phyloP scores from a whole-genome alignment of 2,113 vertebrate species.

The Gobiocypris rarus region DNA sequence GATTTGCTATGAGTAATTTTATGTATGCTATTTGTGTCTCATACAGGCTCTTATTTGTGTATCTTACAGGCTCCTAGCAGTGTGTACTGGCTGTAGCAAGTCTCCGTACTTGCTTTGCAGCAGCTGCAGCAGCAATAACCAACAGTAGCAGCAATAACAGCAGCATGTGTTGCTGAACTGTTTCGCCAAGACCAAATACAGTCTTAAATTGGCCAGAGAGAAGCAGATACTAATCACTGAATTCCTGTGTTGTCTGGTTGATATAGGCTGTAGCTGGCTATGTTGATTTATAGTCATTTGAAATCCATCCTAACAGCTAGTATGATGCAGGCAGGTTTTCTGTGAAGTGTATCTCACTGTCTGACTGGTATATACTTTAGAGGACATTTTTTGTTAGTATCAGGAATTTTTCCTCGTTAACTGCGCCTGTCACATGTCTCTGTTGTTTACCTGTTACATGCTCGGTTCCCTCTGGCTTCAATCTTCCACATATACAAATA shows the following conservation, averaged over 20 bases:
- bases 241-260: neutral
- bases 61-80: neutral
- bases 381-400: neutral
- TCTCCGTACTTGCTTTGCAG: neutral
- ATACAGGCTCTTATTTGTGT: neutral
- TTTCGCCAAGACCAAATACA: neutral
- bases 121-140: neutral
- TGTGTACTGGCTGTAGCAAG: neutral
- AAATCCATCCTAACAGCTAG: neutral
- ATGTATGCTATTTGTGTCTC: neutral
- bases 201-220: neutral
- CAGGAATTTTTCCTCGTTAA: neutral
- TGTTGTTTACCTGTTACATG: neutral
- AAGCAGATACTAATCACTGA: neutral
- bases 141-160: neutral
- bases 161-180: neutral
- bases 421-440: neutral
- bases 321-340: neutral
- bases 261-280: neutral
- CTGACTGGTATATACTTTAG: neutral
- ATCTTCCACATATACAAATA: neutral
- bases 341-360: neutral
- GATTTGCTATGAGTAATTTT: neutral
- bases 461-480: neutral
- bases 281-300: conserved; percentile 17